phyloP scores from a whole-genome alignment of 2,113 vertebrate species.

The Corythoichthys intestinalis region DNA sequence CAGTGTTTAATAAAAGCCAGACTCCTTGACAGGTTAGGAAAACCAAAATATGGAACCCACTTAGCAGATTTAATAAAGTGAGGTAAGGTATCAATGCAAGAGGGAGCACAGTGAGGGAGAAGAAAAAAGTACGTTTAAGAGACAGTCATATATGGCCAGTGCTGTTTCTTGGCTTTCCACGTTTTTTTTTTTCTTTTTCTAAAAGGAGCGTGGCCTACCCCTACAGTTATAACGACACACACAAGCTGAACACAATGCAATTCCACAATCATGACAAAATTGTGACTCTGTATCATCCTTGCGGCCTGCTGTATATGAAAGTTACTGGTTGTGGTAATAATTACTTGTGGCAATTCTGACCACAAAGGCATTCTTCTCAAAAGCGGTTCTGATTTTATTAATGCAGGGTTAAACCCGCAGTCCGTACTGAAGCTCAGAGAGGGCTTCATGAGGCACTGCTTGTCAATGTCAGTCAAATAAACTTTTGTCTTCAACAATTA shows the following conservation, averaged over 20 bases:
- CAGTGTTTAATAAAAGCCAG: slow-evolving; percentile 44
- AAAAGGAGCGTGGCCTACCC: slow-evolving; percentile 17
- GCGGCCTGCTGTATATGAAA: neutral
- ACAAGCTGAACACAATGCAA: neutral
- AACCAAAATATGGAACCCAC: slow-evolving; percentile 56
- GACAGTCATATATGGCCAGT: slow-evolving; percentile 61
- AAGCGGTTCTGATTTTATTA: neutral
- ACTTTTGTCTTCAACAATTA: slow-evolving; percentile 13
- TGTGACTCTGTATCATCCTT: neutral
- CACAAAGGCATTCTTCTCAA: neutral
- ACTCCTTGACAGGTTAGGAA: slow-evolving; percentile 46
- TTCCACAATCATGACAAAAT: slow-evolving; percentile 6
- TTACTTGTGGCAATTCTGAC: neutral
- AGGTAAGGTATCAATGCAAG: slow-evolving; percentile 46
- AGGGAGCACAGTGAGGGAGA: neutral
- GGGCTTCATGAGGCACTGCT: neutral
- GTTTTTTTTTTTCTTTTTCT: slow-evolving; percentile 13
- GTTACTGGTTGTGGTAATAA: neutral
- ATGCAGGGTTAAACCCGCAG: neutral
- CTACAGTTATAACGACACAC: neutral
- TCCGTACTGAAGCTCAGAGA: neutral
- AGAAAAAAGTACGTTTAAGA: slow-evolving; percentile 21
- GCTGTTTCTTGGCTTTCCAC: slow-evolving; percentile 47
- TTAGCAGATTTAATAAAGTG: slow-evolving; percentile 54
- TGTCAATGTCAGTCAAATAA: slow-evolving; percentile 6